Percentiles rank a stretch among this genome's conserved stretches.
phyloP scores from a whole-genome alignment of 2,888 invertebrate species.

The Cheilosia scutellata region DNA sequence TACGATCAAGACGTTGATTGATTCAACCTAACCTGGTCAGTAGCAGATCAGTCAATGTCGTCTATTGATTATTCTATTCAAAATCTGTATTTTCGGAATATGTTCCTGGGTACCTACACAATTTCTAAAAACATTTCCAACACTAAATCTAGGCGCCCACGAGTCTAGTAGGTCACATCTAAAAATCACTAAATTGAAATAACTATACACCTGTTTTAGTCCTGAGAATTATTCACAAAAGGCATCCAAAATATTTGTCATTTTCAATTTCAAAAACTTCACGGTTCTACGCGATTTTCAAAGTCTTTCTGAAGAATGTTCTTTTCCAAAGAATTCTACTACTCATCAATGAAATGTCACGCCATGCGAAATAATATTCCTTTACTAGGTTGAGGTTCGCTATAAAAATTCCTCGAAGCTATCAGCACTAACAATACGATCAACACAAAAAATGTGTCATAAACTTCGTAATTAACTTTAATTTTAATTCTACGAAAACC shows the following conservation, averaged over 20 bases:
- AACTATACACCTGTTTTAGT: too few species aligned
- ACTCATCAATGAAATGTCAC: slow-evolving; percentile 10
- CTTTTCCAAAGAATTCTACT: background rate
- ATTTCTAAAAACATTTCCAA: too few species aligned
- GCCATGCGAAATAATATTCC: background rate
- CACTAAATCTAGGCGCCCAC: too few species aligned
- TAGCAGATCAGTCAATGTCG: too few species aligned
- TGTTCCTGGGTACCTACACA: too few species aligned
- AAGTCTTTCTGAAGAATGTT: background rate
- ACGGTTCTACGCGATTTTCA: background rate
- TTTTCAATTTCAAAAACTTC: background rate
- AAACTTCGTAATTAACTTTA: slow-evolving; percentile 35
- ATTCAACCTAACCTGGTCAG: too few species aligned
- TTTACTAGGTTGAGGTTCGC: background rate
- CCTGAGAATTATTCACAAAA: too few species aligned
- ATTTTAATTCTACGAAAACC: slow-evolving; percentile 26
- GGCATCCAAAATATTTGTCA: background rate
- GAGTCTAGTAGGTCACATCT: too few species aligned
- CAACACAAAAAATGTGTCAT: background rate
- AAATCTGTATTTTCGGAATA: too few species aligned
- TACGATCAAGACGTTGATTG: too few species aligned
- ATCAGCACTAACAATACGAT: slow-evolving; percentile 12
- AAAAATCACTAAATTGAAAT: too few species aligned
- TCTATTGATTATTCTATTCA: too few species aligned
- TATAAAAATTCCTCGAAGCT: slow-evolving; percentile 22